Evolutionary conservation across 2,888 invertebrate species (phyloP), one percentile per base, ranked within the genome.

Genomic region (Tenthredo livida): DNA sequence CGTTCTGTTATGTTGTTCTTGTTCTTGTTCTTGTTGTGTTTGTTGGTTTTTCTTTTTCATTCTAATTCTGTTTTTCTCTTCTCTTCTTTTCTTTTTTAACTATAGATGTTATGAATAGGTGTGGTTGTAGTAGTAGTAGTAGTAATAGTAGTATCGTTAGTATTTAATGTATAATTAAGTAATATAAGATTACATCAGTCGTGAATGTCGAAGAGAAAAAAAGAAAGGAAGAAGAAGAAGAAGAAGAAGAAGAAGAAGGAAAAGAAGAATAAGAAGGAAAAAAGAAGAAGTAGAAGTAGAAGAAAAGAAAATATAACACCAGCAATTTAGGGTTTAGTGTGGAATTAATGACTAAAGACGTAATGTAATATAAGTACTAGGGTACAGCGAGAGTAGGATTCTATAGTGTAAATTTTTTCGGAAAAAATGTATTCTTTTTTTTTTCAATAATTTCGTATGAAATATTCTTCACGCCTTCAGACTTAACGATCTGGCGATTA

Each of bases 21-120:
- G 29, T 29, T 29, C 29, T 29, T 40, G 29, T 61, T 82, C 58
- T 73, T 47, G 12, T 47, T 47, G 47, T 47, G 15, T 47, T 47
- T 47, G 47, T 15, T 12, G 47, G 47, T 47, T 47, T 15, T 47
- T 47, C 15, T 3, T 15, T 47, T 15, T 47, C 47, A 47, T 47
- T 47, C 72, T 50, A 58, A 72, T 25, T 84, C 33, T 84, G n/a
- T 82, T 17, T 84, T 47, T 50, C 47, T 67, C 40, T 78, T 67
- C 43, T 21, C 70, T 29, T 47, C 37, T 65, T 17, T 77, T 80
- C 25, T 73, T 21, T 75, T 17, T 84, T 17, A 37, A n/a, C n/a
- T n/a, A 40, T 40, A 33, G 70, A 33, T 72, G 10, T n/a, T 72
- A 37, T 17, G 17, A 17, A 72, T 37, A 72, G 37, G 2, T 25